These are phyloP conservation scores for Euphonia xanthogaster DNA, from an alignment of 2,797 vertebrate species.

Conservation along the genomic window DNA sequence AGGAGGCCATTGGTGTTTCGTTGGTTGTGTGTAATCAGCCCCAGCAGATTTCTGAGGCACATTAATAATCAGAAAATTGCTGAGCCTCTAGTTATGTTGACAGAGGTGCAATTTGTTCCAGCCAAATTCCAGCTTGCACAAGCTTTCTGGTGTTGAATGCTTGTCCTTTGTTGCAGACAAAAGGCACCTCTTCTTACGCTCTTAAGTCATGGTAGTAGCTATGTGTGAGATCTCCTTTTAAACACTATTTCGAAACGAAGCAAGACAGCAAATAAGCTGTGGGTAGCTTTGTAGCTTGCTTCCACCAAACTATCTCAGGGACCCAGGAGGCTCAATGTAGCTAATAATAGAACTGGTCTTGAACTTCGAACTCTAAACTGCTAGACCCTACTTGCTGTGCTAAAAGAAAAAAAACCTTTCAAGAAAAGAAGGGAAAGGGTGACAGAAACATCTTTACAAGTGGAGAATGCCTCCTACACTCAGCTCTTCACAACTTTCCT, in stretches of 20 bases:
- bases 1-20: not conserved
- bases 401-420: not conserved
- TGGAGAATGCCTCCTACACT: not conserved
- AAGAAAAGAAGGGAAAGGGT: not conserved
- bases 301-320: not conserved
- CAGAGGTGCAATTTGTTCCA: conserved; percentile 39
- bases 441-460: not conserved
- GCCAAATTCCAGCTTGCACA: conserved; percentile 26
- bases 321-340: not conserved
- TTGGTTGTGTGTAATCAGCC: conserved; percentile 24
- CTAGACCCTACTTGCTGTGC: not conserved
- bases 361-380: not conserved
- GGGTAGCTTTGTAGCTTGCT: not conserved
- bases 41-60: conserved; percentile 54
- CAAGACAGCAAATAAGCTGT: not conserved
- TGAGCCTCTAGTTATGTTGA: conserved; percentile 38
- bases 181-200: not conserved
- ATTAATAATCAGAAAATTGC: conserved; percentile 68
- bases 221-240: not conserved
- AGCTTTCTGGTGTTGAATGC: not conserved
- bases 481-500: not conserved
- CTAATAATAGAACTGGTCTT: not conserved
- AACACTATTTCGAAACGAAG: not conserved
- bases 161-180: conserved; percentile 31
- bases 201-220: not conserved